phyloP scores from a whole-genome alignment of 2,888 invertebrate genomes.

The Pseudococcus longispinus region DNA sequence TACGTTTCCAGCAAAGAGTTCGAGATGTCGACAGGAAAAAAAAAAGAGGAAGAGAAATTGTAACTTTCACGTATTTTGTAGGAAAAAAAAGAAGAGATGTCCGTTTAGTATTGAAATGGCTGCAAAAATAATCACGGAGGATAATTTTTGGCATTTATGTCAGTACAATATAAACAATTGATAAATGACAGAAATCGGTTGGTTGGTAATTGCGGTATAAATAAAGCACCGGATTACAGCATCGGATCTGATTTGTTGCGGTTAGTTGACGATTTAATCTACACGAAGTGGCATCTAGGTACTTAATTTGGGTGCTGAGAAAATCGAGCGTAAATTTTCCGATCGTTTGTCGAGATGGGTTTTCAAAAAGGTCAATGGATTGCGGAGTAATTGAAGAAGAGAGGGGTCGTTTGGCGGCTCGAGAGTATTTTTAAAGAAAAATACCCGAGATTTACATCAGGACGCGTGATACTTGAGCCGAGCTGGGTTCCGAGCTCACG shows the following conservation, averaged over 20 bases:
- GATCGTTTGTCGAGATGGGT: not conserved
- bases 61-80: slow-evolving; percentile 3
- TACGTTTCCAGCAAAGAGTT: not conserved
- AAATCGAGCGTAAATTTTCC: slow-evolving; percentile 21
- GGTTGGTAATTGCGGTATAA: not conserved
- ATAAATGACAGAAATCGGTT: not conserved
- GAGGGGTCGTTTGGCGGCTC: not conserved
- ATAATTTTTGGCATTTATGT: not conserved
- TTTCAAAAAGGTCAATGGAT: not conserved
- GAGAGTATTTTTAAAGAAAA: not conserved
- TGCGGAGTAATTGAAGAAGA: no score
- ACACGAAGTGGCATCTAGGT: not conserved
- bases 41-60: not conserved
- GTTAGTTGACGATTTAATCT: slow-evolving; percentile 20
- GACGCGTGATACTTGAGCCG: not conserved
- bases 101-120: not conserved
- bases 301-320: not conserved
- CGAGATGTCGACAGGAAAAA: not conserved
- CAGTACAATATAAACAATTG: not conserved
- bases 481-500: not conserved
- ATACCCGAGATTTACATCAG: not conserved
- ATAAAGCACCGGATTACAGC: not conserved
- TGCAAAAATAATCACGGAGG: not conserved
- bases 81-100: not conserved
- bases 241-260: not conserved